These are phyloP conservation scores for Drosophila littoralis DNA, from an alignment of 1,140 invertebrate genomes.

Conservation along the genomic window DNA sequence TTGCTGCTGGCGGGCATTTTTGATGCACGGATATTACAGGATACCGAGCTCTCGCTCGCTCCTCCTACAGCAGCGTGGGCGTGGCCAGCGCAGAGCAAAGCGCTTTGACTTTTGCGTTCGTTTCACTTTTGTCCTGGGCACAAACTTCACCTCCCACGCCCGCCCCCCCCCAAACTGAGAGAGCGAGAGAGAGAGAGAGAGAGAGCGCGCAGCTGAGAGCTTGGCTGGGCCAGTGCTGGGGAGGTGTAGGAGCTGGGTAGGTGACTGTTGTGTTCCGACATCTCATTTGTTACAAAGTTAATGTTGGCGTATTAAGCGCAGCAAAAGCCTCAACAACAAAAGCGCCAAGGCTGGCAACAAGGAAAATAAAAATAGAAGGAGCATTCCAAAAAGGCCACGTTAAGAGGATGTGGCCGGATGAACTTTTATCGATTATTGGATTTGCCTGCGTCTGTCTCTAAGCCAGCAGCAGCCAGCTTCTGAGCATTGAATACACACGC, in stretches of 20 bases:
- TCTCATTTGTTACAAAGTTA: conserved; percentile 83
- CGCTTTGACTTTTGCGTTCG: conserved; percentile 82
- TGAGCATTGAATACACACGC: conserved; percentile 34
- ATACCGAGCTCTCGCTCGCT: conserved; percentile 69
- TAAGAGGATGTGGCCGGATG: conserved; percentile 34
- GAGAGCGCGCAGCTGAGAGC: not conserved
- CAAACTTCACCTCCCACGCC: conserved; percentile 53
- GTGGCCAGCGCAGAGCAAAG: conserved; percentile 67
- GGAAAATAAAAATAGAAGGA: not conserved
- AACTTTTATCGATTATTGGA: conserved; percentile 78
- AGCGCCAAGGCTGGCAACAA: conserved; percentile 32
- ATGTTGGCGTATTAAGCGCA: conserved; percentile 82
- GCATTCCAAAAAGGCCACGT: conserved; percentile 11
- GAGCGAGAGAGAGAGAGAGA: conserved; percentile 8
- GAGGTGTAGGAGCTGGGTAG: conserved; percentile 49
- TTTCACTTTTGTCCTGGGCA: conserved; percentile 73
- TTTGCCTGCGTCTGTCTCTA: conserved; percentile 28
- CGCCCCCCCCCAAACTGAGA: conserved; percentile 7
- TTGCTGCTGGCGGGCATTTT: conserved; percentile 53
- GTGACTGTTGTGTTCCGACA: conserved; percentile 81
- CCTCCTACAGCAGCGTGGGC: conserved; percentile 60
- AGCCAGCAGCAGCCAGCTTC: not conserved
- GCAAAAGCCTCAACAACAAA: conserved; percentile 79
- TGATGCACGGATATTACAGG: conserved; percentile 73
- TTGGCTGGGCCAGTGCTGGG: not conserved